A percentile compares a stretch with the other conserved stretches of the same genome.
Evolutionary conservation across 2,888 invertebrate genomes (phyloP).

Genomic region (Euzophera pinguis): DNA sequence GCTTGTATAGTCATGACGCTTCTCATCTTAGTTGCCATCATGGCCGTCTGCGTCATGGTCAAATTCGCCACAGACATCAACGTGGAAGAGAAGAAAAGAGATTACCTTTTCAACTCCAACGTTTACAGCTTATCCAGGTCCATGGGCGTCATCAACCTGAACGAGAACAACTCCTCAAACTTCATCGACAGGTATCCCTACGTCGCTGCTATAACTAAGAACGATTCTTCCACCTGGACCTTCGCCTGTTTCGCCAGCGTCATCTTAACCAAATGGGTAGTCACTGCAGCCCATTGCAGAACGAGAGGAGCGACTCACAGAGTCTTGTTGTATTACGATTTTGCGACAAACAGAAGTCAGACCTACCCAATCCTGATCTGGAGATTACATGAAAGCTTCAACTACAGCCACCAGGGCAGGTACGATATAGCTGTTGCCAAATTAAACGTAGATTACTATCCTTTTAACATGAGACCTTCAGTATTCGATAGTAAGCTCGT

Average conservation of each 20-base stretch:
- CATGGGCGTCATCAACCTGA: slow-evolving; percentile 49
- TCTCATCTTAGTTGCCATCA: slow-evolving; percentile 51
- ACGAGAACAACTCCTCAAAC: slow-evolving; percentile 32
- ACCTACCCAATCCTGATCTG: slow-evolving; percentile 58
- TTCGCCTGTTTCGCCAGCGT: slow-evolving; percentile 63
- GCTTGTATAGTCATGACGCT: slow-evolving; percentile 53
- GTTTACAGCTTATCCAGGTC: slow-evolving; percentile 38
- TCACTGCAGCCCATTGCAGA: slow-evolving; percentile 63
- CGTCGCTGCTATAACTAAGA: slow-evolving; percentile 55
- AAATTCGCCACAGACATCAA: slow-evolving; percentile 66
- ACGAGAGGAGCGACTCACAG: slow-evolving; percentile 44
- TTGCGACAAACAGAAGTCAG: slow-evolving; percentile 42
- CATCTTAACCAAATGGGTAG: slow-evolving; percentile 55
- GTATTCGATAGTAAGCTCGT: slow-evolving; percentile 37
- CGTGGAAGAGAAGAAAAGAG: slow-evolving; percentile 47
- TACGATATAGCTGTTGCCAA: slow-evolving; percentile 64
- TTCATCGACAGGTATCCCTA: slow-evolving; percentile 49
- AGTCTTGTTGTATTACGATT: slow-evolving; percentile 52
- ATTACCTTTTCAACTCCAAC: slow-evolving; percentile 26
- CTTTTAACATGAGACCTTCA: slow-evolving; percentile 38
- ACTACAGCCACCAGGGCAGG: slow-evolving; percentile 23
- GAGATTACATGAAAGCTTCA: slow-evolving; percentile 56
- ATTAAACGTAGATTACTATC: slow-evolving; percentile 40
- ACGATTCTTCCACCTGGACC: slow-evolving; percentile 43
- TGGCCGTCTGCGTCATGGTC: slow-evolving; percentile 68